These are phyloP conservation scores for Muscicapa adusta DNA, from an alignment of 2,113 vertebrate genomes.

Conservation along the genomic window DNA sequence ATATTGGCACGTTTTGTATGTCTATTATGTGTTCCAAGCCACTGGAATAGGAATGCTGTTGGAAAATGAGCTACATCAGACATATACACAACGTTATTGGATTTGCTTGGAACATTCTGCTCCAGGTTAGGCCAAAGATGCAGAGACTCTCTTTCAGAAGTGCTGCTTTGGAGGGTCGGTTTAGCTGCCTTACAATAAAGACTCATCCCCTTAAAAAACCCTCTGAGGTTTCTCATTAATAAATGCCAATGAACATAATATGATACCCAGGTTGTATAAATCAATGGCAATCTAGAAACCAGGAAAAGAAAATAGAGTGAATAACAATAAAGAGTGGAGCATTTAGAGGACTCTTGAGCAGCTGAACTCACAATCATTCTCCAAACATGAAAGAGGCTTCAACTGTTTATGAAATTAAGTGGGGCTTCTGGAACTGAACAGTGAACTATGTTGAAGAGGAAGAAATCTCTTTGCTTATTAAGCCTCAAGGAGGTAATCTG, in stretches of 20 bases:
- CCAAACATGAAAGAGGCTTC: neutral
- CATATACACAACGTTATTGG: neutral
- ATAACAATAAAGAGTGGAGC: neutral
- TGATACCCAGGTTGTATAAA: neutral
- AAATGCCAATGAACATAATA: neutral
- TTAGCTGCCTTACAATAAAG: neutral
- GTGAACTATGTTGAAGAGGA: slow-evolving; percentile 3
- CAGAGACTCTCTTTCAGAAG: neutral
- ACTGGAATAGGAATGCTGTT: neutral
- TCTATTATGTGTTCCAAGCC: neutral
- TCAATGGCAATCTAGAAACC: neutral
- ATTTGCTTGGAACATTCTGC: neutral
- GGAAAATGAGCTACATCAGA: neutral
- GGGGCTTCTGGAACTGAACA: slow-evolving; percentile 3
- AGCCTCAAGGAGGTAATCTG: neutral
- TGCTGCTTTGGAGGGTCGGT: neutral
- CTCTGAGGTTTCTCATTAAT: neutral
- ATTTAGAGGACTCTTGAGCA: neutral
- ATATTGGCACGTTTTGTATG: neutral
- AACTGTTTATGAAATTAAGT: slow-evolving; percentile 20
- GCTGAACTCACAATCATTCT: neutral
- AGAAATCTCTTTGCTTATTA: slow-evolving; percentile 21
- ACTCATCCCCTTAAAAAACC: neutral
- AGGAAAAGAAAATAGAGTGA: neutral
- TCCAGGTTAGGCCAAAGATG: neutral